Conservation (phyloP, 2,113 vertebrate genomes). For the Xiphophorus couchianus region DNA sequence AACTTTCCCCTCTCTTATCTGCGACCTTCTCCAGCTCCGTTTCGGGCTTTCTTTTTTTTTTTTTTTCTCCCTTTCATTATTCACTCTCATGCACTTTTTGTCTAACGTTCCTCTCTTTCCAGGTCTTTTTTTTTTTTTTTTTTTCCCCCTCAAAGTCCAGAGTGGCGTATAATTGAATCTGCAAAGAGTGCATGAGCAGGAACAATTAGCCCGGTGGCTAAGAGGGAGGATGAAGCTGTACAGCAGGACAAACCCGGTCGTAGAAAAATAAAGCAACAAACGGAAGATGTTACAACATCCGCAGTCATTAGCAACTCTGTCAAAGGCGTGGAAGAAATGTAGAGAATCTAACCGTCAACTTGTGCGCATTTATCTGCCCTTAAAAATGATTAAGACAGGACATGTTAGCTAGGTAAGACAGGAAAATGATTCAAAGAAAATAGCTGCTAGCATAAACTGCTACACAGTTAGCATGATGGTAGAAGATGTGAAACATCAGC, state of each 20-base stretch:
- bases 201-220: conserved; percentile 78
- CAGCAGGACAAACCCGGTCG: conserved; percentile 74
- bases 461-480: too few species aligned
- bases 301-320: too few species aligned
- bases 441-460: too few species aligned
- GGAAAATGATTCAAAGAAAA: not conserved
- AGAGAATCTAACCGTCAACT: too few species aligned
- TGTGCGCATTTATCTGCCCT: too few species aligned
- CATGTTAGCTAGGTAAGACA: conserved; percentile 16
- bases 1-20: conserved; percentile 43
- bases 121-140: conserved; percentile 21
- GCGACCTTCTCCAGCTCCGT: conserved; percentile 38
- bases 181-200: conserved; percentile 76
- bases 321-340: too few species aligned
- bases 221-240: conserved; percentile 73
- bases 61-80: conserved; percentile 29
- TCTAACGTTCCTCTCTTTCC: conserved; percentile 39
- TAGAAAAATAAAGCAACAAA: conserved; percentile 16
- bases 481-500: too few species aligned
- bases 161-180: conserved; percentile 81
- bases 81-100: conserved; percentile 50
- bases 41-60: conserved; percentile 16
- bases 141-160: conserved; percentile 71
- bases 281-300: conserved; percentile 29
- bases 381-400: conserved; percentile 29